Percentiles rank a stretch among this genome's conserved stretches.
Evolutionary conservation across 1,140 invertebrate genomes (phyloP).

Genomic region (Harpegnathos saltator): DNA sequence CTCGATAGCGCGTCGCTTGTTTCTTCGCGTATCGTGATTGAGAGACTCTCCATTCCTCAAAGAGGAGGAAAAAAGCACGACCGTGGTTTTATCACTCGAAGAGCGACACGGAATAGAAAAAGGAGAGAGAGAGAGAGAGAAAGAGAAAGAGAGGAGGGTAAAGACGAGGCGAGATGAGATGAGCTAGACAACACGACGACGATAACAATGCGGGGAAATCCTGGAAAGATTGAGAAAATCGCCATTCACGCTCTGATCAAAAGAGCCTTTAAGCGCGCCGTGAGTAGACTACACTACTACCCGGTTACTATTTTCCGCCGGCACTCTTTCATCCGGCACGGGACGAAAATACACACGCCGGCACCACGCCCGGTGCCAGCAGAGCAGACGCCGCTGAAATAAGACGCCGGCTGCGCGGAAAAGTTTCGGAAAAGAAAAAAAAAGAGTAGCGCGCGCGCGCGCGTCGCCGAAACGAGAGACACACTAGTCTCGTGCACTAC

Average conservation of each 20-base stretch:
- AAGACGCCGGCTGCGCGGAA: slow-evolving; percentile 46
- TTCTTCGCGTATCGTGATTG: background rate
- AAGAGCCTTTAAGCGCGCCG: slow-evolving; percentile 31
- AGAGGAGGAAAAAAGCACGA: background rate
- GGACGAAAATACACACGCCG: slow-evolving; percentile 62
- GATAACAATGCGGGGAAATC: slow-evolving; percentile 27
- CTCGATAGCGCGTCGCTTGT: background rate
- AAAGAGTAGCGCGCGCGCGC: too few species aligned
- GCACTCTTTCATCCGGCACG: slow-evolving; percentile 50
- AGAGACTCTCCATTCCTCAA: background rate
- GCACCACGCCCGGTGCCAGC: slow-evolving; percentile 37
- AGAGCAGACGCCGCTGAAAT: slow-evolving; percentile 68
- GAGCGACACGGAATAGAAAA: background rate
- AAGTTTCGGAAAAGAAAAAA: slow-evolving; percentile 35
- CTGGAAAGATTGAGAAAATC: slow-evolving; percentile 21
- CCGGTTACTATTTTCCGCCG: slow-evolving; percentile 60
- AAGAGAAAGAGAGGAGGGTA: background rate
- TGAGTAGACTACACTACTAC: background rate
- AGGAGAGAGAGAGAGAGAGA: background rate
- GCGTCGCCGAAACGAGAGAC: slow-evolving; percentile 17
- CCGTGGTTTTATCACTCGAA: background rate
- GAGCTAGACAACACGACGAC: too few species aligned
- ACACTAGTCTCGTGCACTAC: slow-evolving; percentile 25
- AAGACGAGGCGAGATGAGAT: too few species aligned
- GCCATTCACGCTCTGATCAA: slow-evolving; percentile 18